A percentile compares a stretch with the other conserved stretches of the same genome.
Evolutionary conservation across 2,113 vertebrate species (phyloP).

Genomic region (Perca fluviatilis): DNA sequence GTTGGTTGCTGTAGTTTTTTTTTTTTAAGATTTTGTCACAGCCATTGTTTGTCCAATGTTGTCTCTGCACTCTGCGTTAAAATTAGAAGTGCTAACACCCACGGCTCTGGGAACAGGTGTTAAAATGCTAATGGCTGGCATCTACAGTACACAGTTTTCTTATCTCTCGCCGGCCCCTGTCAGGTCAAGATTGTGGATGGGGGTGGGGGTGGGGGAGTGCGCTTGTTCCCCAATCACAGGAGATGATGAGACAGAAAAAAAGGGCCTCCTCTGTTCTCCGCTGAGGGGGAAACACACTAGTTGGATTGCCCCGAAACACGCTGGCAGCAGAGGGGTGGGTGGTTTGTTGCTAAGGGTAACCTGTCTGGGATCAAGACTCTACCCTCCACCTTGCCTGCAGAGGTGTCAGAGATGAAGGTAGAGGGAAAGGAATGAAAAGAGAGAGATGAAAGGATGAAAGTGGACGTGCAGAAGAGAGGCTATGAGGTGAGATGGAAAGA

Average conservation of each 20-base stretch:
- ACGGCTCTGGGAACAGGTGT: constrained; percentile 50
- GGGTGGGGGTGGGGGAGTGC: no score
- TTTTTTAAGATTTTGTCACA: constrained; percentile 20
- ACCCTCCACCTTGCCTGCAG: constrained; percentile 51
- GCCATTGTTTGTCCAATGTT: constrained; percentile 42
- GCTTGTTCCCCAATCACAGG: constrained; percentile 50
- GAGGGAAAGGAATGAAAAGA: constrained; percentile 5
- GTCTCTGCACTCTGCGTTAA: constrained; percentile 20
- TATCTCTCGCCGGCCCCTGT: constrained; percentile 10
- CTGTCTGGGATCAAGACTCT: constrained; percentile 49
- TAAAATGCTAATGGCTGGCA: constrained; percentile 57
- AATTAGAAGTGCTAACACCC: constrained; percentile 48
- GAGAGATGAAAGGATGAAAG: constrained; percentile 33
- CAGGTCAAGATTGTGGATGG: constrained; percentile 9
- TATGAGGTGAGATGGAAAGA: constrained; percentile 26
- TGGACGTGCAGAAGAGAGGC: background rate
- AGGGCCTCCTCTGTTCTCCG: constrained; percentile 15
- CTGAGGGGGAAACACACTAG: background rate
- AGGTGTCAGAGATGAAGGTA: constrained; percentile 54
- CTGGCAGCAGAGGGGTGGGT: constrained; percentile 30
- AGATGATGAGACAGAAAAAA: constrained; percentile 52
- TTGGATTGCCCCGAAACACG: constrained; percentile 31
- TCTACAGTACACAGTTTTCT: constrained; percentile 32
- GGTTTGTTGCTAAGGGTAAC: constrained; percentile 62
- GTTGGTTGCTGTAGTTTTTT: background rate